Percentiles rank a stretch among this genome's conserved stretches.
These are phyloP conservation scores for Hipparchia semele DNA, from an alignment of 2,888 invertebrate species.

Conservation along the genomic window DNA sequence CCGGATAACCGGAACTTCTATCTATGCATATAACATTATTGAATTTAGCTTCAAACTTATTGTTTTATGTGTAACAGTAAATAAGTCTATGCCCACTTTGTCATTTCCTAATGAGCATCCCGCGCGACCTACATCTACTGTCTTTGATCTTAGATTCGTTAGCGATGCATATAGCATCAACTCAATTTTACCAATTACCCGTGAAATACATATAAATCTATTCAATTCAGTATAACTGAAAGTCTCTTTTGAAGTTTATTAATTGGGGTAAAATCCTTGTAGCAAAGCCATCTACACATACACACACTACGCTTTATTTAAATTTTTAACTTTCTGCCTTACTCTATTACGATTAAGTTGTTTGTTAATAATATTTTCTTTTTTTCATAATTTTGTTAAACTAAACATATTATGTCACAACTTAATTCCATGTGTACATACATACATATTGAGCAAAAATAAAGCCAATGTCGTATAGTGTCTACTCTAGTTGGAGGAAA, in stretches of 20 bases:
- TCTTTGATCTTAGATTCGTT: constrained; percentile 34
- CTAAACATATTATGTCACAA: neutral
- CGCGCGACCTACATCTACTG: constrained; percentile 32
- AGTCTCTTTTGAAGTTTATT: neutral
- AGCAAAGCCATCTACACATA: neutral
- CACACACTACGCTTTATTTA: neutral
- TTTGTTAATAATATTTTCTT: neutral
- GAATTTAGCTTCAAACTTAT: neutral
- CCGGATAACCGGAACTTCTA: neutral
- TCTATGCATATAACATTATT: neutral
- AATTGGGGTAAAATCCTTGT: neutral
- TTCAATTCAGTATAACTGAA: neutral
- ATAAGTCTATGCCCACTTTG: constrained; percentile 19
- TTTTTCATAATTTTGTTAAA: neutral
- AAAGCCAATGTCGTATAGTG: constrained; percentile 12
- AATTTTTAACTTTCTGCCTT: neutral
- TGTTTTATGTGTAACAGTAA: neutral
- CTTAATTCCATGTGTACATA: neutral
- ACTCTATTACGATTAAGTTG: neutral
- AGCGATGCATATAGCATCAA: constrained; percentile 29
- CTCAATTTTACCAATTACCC: constrained; percentile 21
- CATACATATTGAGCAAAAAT: neutral
- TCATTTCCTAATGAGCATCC: constrained; percentile 31
- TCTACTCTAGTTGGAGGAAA: constrained; percentile 17
- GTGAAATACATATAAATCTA: constrained; percentile 13